Conservation (phyloP, 1,140 invertebrate genomes). For the Schlechtendalia chinensis region DNA sequence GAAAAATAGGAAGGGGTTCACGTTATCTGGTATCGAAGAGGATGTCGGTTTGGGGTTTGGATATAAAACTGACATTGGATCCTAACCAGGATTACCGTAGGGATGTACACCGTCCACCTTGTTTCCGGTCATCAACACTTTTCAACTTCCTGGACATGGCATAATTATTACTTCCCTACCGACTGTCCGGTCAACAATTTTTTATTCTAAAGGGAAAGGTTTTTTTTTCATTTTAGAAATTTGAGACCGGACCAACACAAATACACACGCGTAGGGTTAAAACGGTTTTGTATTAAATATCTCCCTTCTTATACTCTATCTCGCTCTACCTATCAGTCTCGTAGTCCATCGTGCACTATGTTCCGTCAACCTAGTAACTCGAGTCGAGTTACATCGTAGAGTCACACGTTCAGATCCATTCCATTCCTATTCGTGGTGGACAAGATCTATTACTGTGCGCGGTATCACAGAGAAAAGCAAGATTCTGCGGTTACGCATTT, state of each 20-base stretch:
- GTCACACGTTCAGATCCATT: slow-evolving; percentile 48
- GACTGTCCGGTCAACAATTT: slow-evolving; percentile 5
- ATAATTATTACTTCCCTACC: slow-evolving; percentile 43
- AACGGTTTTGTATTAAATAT: slow-evolving; percentile 47
- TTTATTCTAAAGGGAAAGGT: background rate
- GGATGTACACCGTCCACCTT: slow-evolving; percentile 39
- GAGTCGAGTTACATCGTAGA: slow-evolving; percentile 45
- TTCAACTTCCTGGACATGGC: slow-evolving; percentile 36
- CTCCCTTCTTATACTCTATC: slow-evolving; percentile 10
- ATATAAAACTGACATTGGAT: slow-evolving; percentile 20
- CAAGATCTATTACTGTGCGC: slow-evolving; percentile 44
- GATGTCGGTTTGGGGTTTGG: slow-evolving; percentile 35
- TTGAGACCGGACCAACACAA: slow-evolving; percentile 28
- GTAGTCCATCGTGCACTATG: slow-evolving; percentile 38
- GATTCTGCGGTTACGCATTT: slow-evolving; percentile 49
- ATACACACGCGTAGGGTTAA: slow-evolving; percentile 29
- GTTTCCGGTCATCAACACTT: slow-evolving; percentile 45
- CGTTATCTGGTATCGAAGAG: background rate
- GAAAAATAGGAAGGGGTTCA: background rate
- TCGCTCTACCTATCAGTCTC: slow-evolving; percentile 20
- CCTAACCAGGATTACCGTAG: background rate
- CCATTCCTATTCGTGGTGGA: slow-evolving; percentile 45
- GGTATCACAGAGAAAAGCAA: slow-evolving; percentile 28
- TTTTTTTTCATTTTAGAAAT: slow-evolving; percentile 32
- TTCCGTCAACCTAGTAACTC: slow-evolving; percentile 37